phyloP scores from a whole-genome alignment of 2,797 vertebrate genomes.

The Rhabdophis nuchalis region DNA sequence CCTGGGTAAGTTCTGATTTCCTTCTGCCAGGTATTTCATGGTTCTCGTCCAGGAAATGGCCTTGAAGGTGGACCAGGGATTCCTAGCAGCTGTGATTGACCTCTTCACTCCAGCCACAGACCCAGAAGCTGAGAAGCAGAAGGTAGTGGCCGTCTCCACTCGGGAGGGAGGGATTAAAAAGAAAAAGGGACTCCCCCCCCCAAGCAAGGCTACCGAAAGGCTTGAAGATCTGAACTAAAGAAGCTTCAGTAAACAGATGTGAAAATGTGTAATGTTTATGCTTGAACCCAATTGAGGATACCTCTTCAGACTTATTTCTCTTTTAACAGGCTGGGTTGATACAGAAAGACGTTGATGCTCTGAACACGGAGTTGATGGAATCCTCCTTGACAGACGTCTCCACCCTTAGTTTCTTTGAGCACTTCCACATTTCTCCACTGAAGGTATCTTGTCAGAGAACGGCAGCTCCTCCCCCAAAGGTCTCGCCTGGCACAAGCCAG shows the following conservation, averaged over 20 bases:
- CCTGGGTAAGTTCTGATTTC: background rate
- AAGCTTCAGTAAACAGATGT: background rate
- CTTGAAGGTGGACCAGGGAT: constrained; percentile 91
- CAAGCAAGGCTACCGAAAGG: background rate
- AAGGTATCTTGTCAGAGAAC: constrained; percentile 74
- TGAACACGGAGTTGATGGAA: constrained; percentile 85
- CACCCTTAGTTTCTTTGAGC: constrained; percentile 89
- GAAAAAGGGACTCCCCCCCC: no score
- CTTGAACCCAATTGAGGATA: background rate
- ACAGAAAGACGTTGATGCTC: constrained; percentile 79
- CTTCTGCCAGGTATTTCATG: constrained; percentile 89
- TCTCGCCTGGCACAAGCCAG: no score
- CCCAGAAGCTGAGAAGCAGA: constrained; percentile 73
- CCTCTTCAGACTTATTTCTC: constrained; percentile 16
- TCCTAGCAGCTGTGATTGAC: constrained; percentile 81
- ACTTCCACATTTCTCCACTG: constrained; percentile 96
- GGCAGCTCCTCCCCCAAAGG: background rate
- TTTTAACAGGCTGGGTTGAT: constrained; percentile 79
- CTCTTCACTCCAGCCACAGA: constrained; percentile 80
- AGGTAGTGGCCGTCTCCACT: constrained; percentile 67
- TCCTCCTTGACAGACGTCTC: constrained; percentile 82
- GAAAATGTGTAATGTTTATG: background rate
- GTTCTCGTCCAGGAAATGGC: constrained; percentile 98
- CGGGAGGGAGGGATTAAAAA: background rate
- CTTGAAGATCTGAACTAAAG: background rate